Evolutionary conservation across 2,797 vertebrate species (phyloP).

Genomic region (Atherinosoma microstoma): DNA sequence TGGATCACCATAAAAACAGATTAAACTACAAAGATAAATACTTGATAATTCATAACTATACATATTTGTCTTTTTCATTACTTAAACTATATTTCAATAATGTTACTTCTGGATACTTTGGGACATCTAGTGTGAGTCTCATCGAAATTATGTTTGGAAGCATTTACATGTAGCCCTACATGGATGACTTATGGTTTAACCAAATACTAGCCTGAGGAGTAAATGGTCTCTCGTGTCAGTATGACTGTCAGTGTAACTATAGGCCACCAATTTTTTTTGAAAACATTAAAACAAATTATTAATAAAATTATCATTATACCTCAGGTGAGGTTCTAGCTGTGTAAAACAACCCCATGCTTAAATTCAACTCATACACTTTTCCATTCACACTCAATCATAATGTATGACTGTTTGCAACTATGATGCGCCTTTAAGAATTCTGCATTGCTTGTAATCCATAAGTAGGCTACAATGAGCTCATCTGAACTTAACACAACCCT

Average conservation of each 20-base stretch:
- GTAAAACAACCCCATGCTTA: background rate
- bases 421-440: background rate
- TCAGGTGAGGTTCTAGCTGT: background rate
- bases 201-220: too few species aligned
- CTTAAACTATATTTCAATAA: background rate
- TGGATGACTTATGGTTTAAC: background rate
- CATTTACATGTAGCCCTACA: background rate
- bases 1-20: background rate
- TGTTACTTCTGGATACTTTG: background rate
- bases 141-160: background rate
- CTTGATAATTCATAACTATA: background rate
- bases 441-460: background rate
- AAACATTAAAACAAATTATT: background rate
- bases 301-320: background rate
- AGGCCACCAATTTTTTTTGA: background rate
- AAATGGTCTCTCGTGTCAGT: background rate
- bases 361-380: background rate
- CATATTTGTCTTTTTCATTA: background rate
- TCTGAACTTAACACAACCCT: background rate
- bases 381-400: background rate
- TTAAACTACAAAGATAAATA: slow-evolving; percentile 1
- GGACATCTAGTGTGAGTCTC: background rate
- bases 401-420: background rate
- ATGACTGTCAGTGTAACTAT: background rate
- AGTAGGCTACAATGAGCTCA: slow-evolving; percentile 2